Percentiles rank a stretch among this genome's conserved stretches.
These are phyloP conservation scores for Coendou prehensilis DNA, from an alignment of 2,797 vertebrate species.

Conservation along the genomic window DNA sequence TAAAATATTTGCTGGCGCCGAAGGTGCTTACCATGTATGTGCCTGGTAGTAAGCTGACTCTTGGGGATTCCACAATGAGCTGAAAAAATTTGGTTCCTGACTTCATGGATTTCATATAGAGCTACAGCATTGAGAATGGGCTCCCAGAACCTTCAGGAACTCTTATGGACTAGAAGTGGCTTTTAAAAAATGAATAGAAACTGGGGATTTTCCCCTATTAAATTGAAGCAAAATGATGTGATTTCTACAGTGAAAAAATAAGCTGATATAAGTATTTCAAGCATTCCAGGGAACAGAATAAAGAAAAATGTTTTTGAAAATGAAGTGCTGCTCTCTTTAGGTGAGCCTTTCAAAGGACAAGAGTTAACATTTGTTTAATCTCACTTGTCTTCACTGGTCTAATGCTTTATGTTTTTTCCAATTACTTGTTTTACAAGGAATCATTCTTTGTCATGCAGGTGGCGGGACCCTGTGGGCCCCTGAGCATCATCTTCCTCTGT, in stretches of 20 bases:
- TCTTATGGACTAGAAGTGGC: not conserved
- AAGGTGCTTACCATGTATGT: not conserved
- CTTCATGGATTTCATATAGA: conserved; percentile 47
- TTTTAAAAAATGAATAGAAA: conserved; percentile 32
- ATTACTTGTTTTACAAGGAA: conserved; percentile 9
- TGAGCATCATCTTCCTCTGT: conserved; percentile 24
- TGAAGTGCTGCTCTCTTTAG: conserved; percentile 24
- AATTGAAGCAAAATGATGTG: conserved; percentile 15
- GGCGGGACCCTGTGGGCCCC: not conserved
- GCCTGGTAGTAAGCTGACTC: not conserved
- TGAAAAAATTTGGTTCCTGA: not conserved
- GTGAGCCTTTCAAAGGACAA: conserved; percentile 34
- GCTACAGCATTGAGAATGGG: not conserved
- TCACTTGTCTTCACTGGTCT: conserved; percentile 7
- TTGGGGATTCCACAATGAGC: not conserved
- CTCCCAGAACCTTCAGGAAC: not conserved
- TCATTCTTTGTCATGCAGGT: not conserved
- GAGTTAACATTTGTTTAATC: conserved; percentile 45
- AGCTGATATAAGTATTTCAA: conserved; percentile 45
- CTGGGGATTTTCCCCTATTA: not conserved
- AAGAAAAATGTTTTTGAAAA: conserved; percentile 59
- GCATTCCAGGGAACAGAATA: not conserved
- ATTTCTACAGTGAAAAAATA: conserved; percentile 45
- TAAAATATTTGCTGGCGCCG: not conserved
- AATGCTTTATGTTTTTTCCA: not conserved